phyloP scores from a whole-genome alignment of 2,797 vertebrate genomes.

The Dicrostonyx torquatus region DNA sequence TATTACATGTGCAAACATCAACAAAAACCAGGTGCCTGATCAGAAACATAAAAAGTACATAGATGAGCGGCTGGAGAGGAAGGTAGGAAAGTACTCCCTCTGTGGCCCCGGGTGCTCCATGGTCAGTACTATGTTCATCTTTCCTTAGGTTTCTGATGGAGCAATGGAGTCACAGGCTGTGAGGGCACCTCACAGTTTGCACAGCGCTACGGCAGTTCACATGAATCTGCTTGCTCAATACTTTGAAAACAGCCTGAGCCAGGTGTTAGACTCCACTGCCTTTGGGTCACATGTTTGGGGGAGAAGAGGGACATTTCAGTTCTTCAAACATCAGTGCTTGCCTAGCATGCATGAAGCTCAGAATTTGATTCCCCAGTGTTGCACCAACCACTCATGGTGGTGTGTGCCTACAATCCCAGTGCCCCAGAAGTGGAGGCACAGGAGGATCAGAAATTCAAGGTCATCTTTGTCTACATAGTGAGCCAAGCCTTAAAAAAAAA shows the following conservation, averaged over 20 bases:
- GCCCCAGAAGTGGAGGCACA: not conserved
- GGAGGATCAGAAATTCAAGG: not conserved
- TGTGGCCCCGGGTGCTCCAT: not conserved
- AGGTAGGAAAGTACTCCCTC: not conserved
- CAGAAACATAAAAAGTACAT: not conserved
- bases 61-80: not conserved
- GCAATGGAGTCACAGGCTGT: not conserved
- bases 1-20: not conserved
- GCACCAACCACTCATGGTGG: not conserved
- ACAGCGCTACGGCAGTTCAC: not conserved
- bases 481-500: not conserved
- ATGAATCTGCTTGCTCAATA: not conserved
- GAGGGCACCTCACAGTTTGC: not conserved
- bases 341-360: not conserved
- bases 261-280: not conserved
- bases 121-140: not conserved
- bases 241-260: not conserved
- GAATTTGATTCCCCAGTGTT: not conserved
- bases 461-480: not conserved
- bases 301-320: not conserved
- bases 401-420: not conserved
- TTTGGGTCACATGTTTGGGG: not conserved
- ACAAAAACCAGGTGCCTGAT: not conserved
- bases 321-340: not conserved
- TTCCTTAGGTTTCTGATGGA: not conserved